phyloP scores from a whole-genome alignment of 2,888 invertebrate genomes.

The Hesperia comma region DNA sequence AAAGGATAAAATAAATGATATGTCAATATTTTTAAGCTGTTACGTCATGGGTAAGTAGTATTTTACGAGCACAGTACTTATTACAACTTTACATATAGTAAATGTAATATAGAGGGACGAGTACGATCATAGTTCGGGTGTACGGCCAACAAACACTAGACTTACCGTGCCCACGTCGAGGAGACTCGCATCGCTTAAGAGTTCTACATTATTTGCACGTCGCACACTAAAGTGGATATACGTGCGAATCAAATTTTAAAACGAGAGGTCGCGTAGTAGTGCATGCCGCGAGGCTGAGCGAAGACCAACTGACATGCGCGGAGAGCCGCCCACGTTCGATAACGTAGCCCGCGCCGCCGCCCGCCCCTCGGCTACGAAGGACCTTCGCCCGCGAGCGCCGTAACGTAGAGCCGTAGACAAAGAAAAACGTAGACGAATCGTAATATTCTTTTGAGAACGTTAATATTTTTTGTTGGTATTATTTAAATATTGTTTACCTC shows the following conservation, averaged over 20 bases:
- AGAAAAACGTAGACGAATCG: background rate
- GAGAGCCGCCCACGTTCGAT: constrained; percentile 77
- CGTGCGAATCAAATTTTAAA: constrained; percentile 51
- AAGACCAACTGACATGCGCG: constrained; percentile 57
- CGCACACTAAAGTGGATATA: constrained; percentile 51
- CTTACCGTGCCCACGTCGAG: constrained; percentile 60
- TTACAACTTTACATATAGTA: background rate
- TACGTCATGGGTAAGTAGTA: constrained; percentile 37
- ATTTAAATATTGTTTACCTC: no score
- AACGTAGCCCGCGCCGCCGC: constrained; percentile 48
- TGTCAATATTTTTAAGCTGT: constrained; percentile 8
- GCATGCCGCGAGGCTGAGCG: constrained; percentile 58
- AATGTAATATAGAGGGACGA: background rate
- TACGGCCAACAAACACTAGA: constrained; percentile 30
- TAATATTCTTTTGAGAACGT: background rate
- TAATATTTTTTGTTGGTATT: no score
- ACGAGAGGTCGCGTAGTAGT: constrained; percentile 58
- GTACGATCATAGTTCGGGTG: constrained; percentile 18
- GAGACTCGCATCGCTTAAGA: constrained; percentile 46
- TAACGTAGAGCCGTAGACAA: constrained; percentile 15
- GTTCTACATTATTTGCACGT: constrained; percentile 59
- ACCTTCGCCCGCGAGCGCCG: constrained; percentile 25
- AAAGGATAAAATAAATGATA: background rate
- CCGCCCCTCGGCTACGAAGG: constrained; percentile 43
- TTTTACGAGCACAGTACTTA: constrained; percentile 15